These are phyloP conservation scores for Polyommatus icarus DNA, from an alignment of 2,888 invertebrate genomes.

Conservation along the genomic window DNA sequence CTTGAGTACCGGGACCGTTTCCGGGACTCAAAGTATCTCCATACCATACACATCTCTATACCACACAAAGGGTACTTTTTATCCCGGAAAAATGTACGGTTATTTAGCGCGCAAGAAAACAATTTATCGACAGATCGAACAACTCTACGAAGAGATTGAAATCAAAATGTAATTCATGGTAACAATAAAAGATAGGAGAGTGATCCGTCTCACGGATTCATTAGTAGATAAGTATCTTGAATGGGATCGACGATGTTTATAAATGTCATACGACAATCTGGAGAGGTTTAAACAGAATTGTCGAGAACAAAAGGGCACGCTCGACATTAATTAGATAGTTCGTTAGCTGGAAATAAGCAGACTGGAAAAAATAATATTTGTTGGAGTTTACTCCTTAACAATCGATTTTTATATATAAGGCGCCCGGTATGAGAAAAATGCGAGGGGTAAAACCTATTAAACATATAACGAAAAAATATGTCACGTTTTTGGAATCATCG, in stretches of 20 bases:
- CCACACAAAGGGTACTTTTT: too few species aligned
- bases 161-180: constrained; percentile 58
- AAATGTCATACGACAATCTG: constrained; percentile 39
- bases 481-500: too few species aligned
- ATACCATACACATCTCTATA: too few species aligned
- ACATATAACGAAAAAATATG: too few species aligned
- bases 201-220: constrained; percentile 56
- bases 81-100: too few species aligned
- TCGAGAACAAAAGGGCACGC: constrained; percentile 27
- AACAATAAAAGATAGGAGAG: constrained; percentile 58
- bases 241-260: constrained; percentile 47
- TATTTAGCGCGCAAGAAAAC: too few species aligned
- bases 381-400: too few species aligned
- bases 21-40: too few species aligned
- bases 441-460: too few species aligned
- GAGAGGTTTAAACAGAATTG: constrained; percentile 26
- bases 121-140: constrained; percentile 30
- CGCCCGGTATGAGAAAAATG: too few species aligned
- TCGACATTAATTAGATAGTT: constrained; percentile 26
- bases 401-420: too few species aligned
- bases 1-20: too few species aligned
- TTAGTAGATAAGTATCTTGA: constrained; percentile 58
- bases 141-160: constrained; percentile 48
- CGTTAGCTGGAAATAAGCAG: constrained; percentile 1
- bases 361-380: constrained; percentile 19